Evolutionary conservation across 2,888 invertebrate genomes (phyloP), one percentile per base, ranked within the genome.

Genomic region (Melitaea athalia): DNA sequence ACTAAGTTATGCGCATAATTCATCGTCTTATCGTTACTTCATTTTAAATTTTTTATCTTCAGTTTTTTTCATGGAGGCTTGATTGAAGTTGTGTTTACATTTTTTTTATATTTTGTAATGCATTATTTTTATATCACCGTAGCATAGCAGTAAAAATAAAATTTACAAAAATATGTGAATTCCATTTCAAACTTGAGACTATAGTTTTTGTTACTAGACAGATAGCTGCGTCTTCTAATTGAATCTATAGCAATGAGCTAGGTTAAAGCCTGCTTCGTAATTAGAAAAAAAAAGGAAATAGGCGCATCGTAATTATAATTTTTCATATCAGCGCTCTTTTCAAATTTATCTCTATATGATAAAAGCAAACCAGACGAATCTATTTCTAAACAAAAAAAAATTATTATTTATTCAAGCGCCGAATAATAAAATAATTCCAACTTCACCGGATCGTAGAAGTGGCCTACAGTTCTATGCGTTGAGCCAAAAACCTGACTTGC

Each of bases 381-480:
- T 38, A 52, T 52, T 31, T 12, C 33, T 0, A 33, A 31, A 55
- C 31, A 5, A n/a, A 5, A 8, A 33, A 14, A 5, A 45, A 33
- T 2, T 24, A 24, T 3, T 24, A 24, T 2, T 2, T 24, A 47
- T 15, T 66, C n/a, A 38, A 53, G 60, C 60, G 60, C 33, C 33
- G 53, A 53, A 24, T 66, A 59, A 61, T 66, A 61, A 65, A 65
- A 65, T 65, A 43, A 59, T 53, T 60, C 43, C 52, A 66, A 66
- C 57, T 45, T 66, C 38, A 61, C 45, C 33, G 43, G 31, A 59
- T 31, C 47, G 42, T 59, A 55, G 59, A 71, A 68, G 68, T 68
- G 68, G 49, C 59, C 59, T 65, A 71, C 59, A 55, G 63, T 71
- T 63, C 55, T 63, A 65, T 64, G 53, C 63, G 68, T 66, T 65